phyloP scores from a whole-genome alignment of 2,113 vertebrate species.

The Anarrhichthys ocellatus region DNA sequence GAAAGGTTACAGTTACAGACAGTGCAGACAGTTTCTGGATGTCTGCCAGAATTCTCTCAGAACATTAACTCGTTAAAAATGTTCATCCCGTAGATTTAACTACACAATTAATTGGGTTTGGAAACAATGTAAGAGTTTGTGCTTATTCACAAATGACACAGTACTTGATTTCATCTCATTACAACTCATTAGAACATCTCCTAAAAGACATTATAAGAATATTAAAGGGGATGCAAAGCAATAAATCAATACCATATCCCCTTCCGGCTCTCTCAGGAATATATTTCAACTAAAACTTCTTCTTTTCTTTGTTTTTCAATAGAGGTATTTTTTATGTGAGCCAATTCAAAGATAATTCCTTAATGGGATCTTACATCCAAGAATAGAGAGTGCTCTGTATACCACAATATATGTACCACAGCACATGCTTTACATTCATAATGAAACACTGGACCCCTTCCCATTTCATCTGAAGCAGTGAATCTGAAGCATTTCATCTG shows the following conservation, averaged over 20 bases:
- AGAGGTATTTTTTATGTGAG: neutral
- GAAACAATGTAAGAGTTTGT: slow-evolving; percentile 20
- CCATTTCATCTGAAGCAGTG: neutral
- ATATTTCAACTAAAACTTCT: neutral
- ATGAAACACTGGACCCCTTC: neutral
- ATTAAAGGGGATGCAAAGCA: slow-evolving; percentile 27
- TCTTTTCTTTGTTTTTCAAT: neutral
- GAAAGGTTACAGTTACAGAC: slow-evolving; percentile 36
- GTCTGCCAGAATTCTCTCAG: slow-evolving; percentile 30
- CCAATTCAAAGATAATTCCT: slow-evolving; percentile 17
- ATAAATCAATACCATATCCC: slow-evolving; percentile 1
- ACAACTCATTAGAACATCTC: slow-evolving; percentile 20
- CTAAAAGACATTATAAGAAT: slow-evolving; percentile 15
- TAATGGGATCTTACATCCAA: neutral
- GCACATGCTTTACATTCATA: slow-evolving; percentile 4
- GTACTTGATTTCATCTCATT: slow-evolving; percentile 1
- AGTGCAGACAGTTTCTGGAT: slow-evolving; percentile 30
- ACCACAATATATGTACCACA: neutral
- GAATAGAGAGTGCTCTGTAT: neutral
- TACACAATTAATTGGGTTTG: slow-evolving; percentile 15
- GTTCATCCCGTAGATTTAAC: slow-evolving; percentile 15
- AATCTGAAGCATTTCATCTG: slow-evolving; percentile 1
- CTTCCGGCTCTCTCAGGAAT: neutral
- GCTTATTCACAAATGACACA: slow-evolving; percentile 14
- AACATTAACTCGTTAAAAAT: slow-evolving; percentile 34